phyloP scores from a whole-genome alignment of 2,113 vertebrate species.

The Oryzias melastigma region DNA sequence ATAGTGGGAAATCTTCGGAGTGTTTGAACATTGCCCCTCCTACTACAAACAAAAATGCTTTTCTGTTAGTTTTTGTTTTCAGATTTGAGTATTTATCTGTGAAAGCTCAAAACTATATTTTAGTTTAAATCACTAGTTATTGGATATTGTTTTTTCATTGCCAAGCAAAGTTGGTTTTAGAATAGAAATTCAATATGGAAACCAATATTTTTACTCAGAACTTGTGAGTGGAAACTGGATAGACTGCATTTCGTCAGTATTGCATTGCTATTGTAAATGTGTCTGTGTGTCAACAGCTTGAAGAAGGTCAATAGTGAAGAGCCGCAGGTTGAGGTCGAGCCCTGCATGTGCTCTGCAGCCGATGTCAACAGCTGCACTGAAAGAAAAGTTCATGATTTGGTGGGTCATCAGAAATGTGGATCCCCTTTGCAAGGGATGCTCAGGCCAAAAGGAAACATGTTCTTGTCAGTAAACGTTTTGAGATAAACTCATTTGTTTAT shows the following conservation, averaged over 20 bases:
- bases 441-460: too few relatives aligned
- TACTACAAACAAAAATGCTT: neutral
- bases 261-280: neutral
- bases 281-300: slow-evolving; percentile 37
- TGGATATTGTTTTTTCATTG: too few relatives aligned
- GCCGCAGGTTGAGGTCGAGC: slow-evolving; percentile 35
- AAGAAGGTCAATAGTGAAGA: slow-evolving; percentile 28
- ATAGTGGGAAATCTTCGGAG: too few relatives aligned
- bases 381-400: slow-evolving; percentile 32
- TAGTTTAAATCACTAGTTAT: too few relatives aligned
- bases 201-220: too few relatives aligned
- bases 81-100: neutral
- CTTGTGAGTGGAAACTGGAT: too few relatives aligned
- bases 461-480: neutral
- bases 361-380: slow-evolving; percentile 13
- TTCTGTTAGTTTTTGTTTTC: neutral
- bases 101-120: neutral
- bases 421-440: neutral
- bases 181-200: too few relatives aligned
- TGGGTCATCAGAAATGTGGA: slow-evolving; percentile 9
- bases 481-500: neutral
- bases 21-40: neutral
- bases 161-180: too few relatives aligned
- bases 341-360: neutral
- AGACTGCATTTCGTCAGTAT: too few relatives aligned